Base-by-base conservation (phyloP, 37 sponge, comb jelly and placozoan species). In the Geodia barretti region DNA sequence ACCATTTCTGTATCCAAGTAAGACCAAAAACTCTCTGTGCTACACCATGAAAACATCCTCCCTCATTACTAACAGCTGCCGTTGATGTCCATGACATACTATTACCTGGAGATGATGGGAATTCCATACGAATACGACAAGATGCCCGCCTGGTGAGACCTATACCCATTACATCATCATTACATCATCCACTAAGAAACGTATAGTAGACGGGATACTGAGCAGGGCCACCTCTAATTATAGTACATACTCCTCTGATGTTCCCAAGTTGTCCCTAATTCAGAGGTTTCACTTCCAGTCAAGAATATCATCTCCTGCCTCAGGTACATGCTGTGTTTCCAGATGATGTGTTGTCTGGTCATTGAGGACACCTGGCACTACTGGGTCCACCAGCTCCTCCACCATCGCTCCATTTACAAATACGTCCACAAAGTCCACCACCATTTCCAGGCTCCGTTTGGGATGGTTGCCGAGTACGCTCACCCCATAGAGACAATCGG, bases 311-410 rank as follows among this genome's bases (percentile, higher is more conserved):
- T n/a, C n/a, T 77, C 54, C 58, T 31, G 66, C 47, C 64, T n/a
- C 59, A 95, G 95, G 95, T 95, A 95, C 73, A 38, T 76, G 33
- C 28, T 92, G 0, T 38, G 85, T 40, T 63, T 39, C 1, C 79
- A 86, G 72, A 35, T 83, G 74, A 75, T 90, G 4, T 41, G 54
- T n/a, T 92, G 95, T 78, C 59, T 85, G 54, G 79, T 92, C 0
- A 4, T 95, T 3, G 95, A 95, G 81, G 95, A 95, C 84, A 95
- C 95, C 0, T 95, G 95, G 95, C 95, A 95, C 41, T 95, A 88
- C 70, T 91, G 91, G 47, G 20, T 88, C 28, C 95, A 95, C 59
- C 95, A 65, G 0, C 80, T 92, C 0, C 83, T 92, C 20, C 95
- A 95, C 64, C 86, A 95, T 42, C 79, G 63, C n/a, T 41, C 89